A percentile compares a stretch with the other conserved stretches of the same genome.
These are phyloP conservation scores for Prietella phreatophila DNA, from an alignment of 2,113 vertebrate species.

Conservation along the genomic window DNA sequence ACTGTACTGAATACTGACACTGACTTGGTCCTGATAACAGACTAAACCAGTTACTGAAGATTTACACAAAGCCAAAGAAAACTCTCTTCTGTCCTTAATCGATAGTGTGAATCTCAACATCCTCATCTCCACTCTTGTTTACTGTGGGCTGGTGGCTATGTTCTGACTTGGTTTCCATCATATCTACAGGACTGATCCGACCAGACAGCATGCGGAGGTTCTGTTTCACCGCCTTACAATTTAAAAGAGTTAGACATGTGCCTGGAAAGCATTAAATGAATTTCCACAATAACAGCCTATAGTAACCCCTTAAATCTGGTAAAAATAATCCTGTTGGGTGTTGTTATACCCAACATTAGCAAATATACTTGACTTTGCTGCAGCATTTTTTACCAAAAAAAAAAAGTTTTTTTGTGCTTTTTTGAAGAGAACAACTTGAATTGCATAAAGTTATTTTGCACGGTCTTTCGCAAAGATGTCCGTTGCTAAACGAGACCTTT, in stretches of 20 bases:
- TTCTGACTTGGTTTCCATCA: not conserved
- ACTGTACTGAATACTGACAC: slow-evolving; percentile 18
- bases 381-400: no score
- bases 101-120: not conserved
- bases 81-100: not conserved
- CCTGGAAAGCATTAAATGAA: not conserved
- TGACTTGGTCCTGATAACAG: not conserved
- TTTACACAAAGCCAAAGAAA: not conserved
- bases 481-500: no score
- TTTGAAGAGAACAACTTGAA: no score
- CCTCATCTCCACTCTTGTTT: not conserved
- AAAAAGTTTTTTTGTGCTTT: no score
- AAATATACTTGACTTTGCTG: no score
- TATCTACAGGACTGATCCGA: not conserved
- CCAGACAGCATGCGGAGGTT: not conserved
- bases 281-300: not conserved
- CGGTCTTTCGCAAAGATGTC: no score
- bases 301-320: not conserved
- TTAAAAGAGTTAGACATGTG: not conserved
- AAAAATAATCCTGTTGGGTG: no score
- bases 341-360: no score
- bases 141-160: not conserved
- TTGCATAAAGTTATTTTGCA: no score
- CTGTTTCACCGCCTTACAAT: not conserved
- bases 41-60: not conserved